Evolutionary conservation across 2,113 vertebrate genomes (phyloP).

Genomic region (Strix uralensis): DNA sequence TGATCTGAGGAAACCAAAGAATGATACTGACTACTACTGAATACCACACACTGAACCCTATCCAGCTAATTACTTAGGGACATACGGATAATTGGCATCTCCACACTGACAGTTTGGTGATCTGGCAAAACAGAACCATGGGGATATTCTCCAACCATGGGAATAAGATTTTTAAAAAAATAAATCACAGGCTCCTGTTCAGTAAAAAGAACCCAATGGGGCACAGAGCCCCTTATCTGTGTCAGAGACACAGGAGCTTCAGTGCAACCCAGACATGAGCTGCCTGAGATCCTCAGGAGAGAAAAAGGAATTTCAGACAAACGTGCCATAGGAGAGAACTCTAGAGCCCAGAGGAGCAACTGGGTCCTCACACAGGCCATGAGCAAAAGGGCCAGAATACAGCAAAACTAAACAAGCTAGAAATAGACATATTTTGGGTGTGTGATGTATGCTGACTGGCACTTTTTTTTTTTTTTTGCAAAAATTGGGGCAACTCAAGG

Average conservation of each 20-base stretch:
- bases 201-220: background rate
- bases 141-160: background rate
- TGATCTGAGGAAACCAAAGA: background rate
- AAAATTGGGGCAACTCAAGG: background rate
- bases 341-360: background rate
- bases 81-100: background rate
- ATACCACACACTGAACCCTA: background rate
- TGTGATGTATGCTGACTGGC: background rate
- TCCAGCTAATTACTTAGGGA: background rate
- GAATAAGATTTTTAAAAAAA: background rate
- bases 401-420: background rate
- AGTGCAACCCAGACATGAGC: background rate
- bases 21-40: background rate
- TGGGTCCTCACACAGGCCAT: background rate
- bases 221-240: background rate
- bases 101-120: background rate
- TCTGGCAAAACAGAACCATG: background rate
- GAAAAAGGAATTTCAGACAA: background rate
- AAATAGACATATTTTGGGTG: background rate
- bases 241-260: background rate
- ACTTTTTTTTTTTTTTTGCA: background rate
- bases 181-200: background rate
- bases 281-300: background rate
- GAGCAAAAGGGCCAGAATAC: background rate
- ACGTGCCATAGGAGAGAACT: accelerated